phyloP scores from a whole-genome alignment of 2,888 invertebrate genomes.

The Abrostola triplasia region DNA sequence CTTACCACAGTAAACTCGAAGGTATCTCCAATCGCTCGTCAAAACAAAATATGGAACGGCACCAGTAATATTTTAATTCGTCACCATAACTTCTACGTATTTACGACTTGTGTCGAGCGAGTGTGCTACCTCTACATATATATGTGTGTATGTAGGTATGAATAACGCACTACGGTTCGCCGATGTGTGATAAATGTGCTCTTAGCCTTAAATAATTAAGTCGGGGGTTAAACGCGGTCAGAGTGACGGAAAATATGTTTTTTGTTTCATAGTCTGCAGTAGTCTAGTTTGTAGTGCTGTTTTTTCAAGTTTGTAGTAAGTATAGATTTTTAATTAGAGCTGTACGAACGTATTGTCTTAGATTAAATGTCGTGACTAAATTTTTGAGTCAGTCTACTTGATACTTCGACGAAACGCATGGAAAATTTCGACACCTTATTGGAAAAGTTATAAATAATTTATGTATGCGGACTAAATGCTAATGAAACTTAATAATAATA shows the following conservation, averaged over 20 bases:
- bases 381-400: too few species aligned
- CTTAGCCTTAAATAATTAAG: conserved; percentile 56
- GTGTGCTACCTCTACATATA: background rate
- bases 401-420: too few species aligned
- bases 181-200: conserved; percentile 14
- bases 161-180: conserved; percentile 34
- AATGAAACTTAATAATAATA: too few species aligned
- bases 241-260: conserved; percentile 30
- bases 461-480: too few species aligned
- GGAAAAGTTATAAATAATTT: too few species aligned
- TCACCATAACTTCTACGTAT: conserved; percentile 44
- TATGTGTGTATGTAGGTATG: conserved; percentile 27
- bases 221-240: conserved; percentile 56
- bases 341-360: too few species aligned
- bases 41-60: conserved; percentile 11
- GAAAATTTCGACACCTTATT: too few species aligned
- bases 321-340: too few species aligned
- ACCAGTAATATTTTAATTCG: conserved; percentile 39
- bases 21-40: background rate
- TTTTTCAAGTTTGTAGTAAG: too few species aligned
- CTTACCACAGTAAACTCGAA: background rate
- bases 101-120: conserved; percentile 36
- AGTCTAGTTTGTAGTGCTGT: too few species aligned
- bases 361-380: too few species aligned
- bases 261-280: conserved; percentile 19